Evolutionary conservation across 2,113 vertebrate species (phyloP).

Genomic region (Pandion haliaetus): DNA sequence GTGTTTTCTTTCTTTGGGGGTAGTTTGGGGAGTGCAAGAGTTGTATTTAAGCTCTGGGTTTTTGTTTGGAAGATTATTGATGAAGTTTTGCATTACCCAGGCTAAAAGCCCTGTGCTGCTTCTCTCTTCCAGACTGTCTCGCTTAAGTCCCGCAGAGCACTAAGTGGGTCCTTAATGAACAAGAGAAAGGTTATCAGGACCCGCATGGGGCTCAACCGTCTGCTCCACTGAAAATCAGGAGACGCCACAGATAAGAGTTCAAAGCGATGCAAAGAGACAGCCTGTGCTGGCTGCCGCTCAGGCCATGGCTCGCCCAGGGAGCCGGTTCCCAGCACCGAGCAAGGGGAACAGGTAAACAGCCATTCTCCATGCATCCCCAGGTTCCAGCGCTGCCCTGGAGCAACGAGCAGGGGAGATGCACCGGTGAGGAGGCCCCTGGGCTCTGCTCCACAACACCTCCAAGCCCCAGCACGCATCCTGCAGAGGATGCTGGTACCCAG

Average conservation of each 20-base stretch:
- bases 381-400: neutral
- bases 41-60: neutral
- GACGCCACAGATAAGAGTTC: conserved; percentile 57
- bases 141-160: neutral
- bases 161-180: conserved; percentile 64
- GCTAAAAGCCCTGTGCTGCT: conserved; percentile 22
- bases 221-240: neutral
- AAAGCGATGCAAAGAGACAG: conserved; percentile 24
- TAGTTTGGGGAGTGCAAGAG: neutral
- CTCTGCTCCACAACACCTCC: neutral
- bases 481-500: neutral
- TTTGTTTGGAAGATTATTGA: conserved; percentile 25
- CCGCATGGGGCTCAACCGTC: neutral
- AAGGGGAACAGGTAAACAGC: neutral
- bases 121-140: conserved; percentile 43
- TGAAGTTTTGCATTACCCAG: conserved; percentile 24
- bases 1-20: neutral
- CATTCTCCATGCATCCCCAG: rapidly evolving
- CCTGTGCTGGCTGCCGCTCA: neutral
- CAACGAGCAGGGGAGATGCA: neutral
- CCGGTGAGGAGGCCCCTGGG: rapidly evolving
- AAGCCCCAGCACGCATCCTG: rapidly evolving
- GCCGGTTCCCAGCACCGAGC: neutral
- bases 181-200: conserved; percentile 59
- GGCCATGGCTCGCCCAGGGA: neutral